Conservation (phyloP, 2,888 invertebrate genomes). For the Flabesymbios commensalis region DNA sequence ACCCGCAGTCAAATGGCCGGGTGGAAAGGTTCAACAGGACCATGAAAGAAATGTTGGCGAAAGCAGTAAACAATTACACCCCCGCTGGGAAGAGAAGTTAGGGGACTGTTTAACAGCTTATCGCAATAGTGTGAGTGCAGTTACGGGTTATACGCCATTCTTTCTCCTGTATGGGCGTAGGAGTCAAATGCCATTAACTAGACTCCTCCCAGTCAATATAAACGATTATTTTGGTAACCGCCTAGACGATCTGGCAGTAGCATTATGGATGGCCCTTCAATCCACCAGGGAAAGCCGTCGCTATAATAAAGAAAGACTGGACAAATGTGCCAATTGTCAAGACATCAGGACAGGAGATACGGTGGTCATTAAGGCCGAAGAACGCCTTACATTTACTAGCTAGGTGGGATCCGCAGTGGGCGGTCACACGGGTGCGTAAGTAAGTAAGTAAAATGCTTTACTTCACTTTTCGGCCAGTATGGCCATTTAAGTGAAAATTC, state of each 20-base stretch:
- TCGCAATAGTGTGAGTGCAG: not conserved
- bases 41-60: conserved; percentile 5
- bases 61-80: conserved; percentile 9
- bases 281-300: not conserved
- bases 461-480: too few species aligned
- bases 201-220: not conserved
- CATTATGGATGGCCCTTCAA: not conserved
- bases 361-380: conserved; percentile 2
- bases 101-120: conserved; percentile 7
- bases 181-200: conserved; percentile 4
- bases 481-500: too few species aligned
- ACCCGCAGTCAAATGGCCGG: conserved; percentile 10
- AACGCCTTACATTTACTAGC: conserved; percentile 6
- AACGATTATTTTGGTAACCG: conserved; percentile 11
- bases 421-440: not conserved
- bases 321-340: not conserved
- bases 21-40: conserved; percentile 11
- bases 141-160: conserved; percentile 11
- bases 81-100: conserved; percentile 9
- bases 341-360: not conserved
- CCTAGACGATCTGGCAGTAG: conserved; percentile 9
- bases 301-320: not conserved
- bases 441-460: too few species aligned
- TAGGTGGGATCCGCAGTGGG: conserved; percentile 15
- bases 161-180: conserved; percentile 9